Base-by-base conservation (phyloP, 2,888 invertebrate genomes). In the Eilema sororculum region DNA sequence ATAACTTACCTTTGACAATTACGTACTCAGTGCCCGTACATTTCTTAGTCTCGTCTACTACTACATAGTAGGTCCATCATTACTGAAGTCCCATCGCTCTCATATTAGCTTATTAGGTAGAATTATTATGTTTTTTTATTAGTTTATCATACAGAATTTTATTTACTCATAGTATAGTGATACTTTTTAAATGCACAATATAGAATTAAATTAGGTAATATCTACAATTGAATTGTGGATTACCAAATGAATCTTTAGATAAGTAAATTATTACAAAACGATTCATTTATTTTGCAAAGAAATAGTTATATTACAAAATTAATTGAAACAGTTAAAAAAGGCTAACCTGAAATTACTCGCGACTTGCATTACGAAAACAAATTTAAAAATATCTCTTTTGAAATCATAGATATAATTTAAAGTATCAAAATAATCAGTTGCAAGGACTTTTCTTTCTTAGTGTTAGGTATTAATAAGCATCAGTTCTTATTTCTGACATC, bases 351-450 rank as follows among this genome's bases (percentile, higher is more conserved):
- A 20, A 41, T 41, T n/a, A 52, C 52, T n/a, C 52, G 52, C 52
- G 52, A 46, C 20, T 46, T 13, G 20, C 20, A 46, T 52, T 52
- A n/a, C 52, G 52, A n/a, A 52, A 52, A n/a, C 52, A n/a, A 20
- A 9, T 52, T n/a, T 52, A 9, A 52, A n/a, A 52, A 52, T 52
- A n/a, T n/a, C 20, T 8, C 20, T 52, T 52, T 52, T 52, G 52
- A 52, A 52, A 52, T 52, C n/a, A 3, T n/a, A 52, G n/a, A 52
- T n/a, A 52, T n/a, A n/a, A 52, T 52, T 52, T 20, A 52, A 52
- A 52, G 20, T 52, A 52, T 52, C 52, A n/a, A n/a, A 52, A 52
- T 52, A n/a, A 52, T 52, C 52, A n/a, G n/a, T 52, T 52, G n/a
- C n/a, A 9, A 52, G n/a, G 52, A 46, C 46, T 20, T 46, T 20